A percentile compares a stretch with the other conserved stretches of the same genome.
Conservation (phyloP, 2,888 invertebrate genomes). For the Drosophila neotestacea region DNA sequence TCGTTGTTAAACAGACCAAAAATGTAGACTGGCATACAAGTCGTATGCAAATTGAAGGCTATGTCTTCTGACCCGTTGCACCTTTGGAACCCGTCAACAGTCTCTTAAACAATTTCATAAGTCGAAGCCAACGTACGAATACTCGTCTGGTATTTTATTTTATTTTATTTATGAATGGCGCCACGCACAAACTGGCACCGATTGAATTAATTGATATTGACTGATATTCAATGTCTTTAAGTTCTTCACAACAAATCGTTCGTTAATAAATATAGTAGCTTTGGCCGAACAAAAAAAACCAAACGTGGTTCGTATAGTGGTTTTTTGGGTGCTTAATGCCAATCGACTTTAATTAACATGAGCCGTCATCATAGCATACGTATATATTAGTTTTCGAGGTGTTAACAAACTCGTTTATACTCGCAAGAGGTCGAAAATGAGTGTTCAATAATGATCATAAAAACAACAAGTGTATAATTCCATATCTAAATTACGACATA, state of each 20-base stretch:
- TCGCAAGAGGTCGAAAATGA: conserved; percentile 39
- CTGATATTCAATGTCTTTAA: conserved; percentile 52
- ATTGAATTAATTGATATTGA: conserved; percentile 47
- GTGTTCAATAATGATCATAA: conserved; percentile 36
- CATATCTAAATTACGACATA: neutral
- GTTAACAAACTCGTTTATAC: conserved; percentile 67
- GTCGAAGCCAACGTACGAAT: conserved; percentile 8
- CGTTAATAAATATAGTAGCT: conserved; percentile 38
- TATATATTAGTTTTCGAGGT: conserved; percentile 37
- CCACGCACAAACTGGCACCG: conserved; percentile 73
- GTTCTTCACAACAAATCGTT: conserved; percentile 66
- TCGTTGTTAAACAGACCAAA: conserved; percentile 22
- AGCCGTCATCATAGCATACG: conserved; percentile 50
- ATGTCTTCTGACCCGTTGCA: conserved; percentile 41
- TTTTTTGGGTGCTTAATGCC: conserved; percentile 29
- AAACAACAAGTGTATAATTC: conserved; percentile 3
- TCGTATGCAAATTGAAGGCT: conserved; percentile 49
- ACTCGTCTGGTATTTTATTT: conserved; percentile 10
- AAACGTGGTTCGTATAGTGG: conserved; percentile 24
- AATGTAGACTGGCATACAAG: conserved; percentile 19
- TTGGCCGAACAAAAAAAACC: neutral
- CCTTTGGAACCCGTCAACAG: conserved; percentile 29
- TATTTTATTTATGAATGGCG: conserved; percentile 64
- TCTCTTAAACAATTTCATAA: conserved; percentile 12
- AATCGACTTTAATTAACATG: conserved; percentile 54